Base-by-base conservation (phyloP, 2,888 invertebrate genomes). In the Lasioglossum calceatum region DNA sequence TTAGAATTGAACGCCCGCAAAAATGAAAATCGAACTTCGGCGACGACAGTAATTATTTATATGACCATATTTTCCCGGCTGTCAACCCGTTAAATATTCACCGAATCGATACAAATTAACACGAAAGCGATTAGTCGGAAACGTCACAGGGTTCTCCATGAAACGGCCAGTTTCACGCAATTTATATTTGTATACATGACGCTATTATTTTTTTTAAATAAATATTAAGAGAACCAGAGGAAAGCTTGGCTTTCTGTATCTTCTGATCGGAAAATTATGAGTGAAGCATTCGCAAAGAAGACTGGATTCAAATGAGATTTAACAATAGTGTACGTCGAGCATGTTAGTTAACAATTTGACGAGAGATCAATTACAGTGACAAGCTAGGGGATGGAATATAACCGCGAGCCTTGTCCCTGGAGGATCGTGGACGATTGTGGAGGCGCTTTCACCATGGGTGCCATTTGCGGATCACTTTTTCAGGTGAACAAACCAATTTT, bases 321-420 rank as follows among this genome's bases (percentile, higher is more conserved):
- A 23, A 54, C 8, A 32, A 19, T 54, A 32, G 16, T 23, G 14
- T 23, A 44, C 1, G 4, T 77, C 32, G 61, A 54, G 32, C 58
- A 83, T 81, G 76, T 50, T 27, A 36, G 23, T 10, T 19, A n/a
- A 39, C 36, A 74, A 2, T 16, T 61, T 7, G n/a, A 36, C 27
- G 12, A 23, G 10, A 64, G 14, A 12, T 36, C 54, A 32, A 39
- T 39, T 0, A n/a, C 10, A 74, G 16, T 70, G 23, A 75, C 54
- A 23, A 72, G n/a, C 36, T 16, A 7, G 4, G 23, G 67, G n/a
- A 98, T 98, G 98, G 98, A 98, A 96, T 98, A 98, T 95, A 97
- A 98, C 85, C 97, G 99, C 96, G 98, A 99, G 96, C 99, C 99
- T n/a, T 99, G 99, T 95, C 99, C 99, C n/a, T 99, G 98, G 98